Evolutionary conservation across 2,888 invertebrate genomes (phyloP), one percentile per base, ranked within the genome.

Genomic region (Megamerina dolium): DNA sequence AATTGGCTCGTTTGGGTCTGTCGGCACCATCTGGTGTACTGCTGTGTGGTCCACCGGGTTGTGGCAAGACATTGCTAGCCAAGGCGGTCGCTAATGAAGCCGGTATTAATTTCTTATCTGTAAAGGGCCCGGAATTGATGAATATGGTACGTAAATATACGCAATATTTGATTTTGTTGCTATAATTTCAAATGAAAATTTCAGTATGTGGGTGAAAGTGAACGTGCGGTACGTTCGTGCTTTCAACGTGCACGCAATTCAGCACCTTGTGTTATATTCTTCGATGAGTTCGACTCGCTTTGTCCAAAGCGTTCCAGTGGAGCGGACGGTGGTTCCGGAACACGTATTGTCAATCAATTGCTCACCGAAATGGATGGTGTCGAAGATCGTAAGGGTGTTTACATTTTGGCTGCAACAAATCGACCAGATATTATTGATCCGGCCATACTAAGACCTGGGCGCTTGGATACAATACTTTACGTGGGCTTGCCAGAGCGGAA

Each of bases 11-110:
- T 35, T 76, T 95, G 37, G 93, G 93, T 1, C 71, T 96, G 41
- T 78, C 78, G 30, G 77, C 83, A 6, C 86, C 95, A 0, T 87
- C 91, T 41, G 97, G 97, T 27, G 85, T 99, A 4, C 72, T 99
- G 46, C 75, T 99, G 3, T 96, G 93, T 68, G 97, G 99, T 0
- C 99, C 99, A 5, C 97, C 97, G 5, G 97, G 97, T 41, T 90
- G 90, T 65, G 90, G 90, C 37, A 99, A 99, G 75, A 99, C 99
- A 0, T 75, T 99, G 20, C 73, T 99, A 39, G 99, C 97, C 2
- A 99, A 99, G 76, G 99, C 97, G 18, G 85, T 99, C 29, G 97
- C 99, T 1, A 97, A 97, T 73, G 97, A 99, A 73, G 93, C 96
- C 29, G 95, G 95, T 23, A 90, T 99, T 30, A 99, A 97, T 73